Base-by-base conservation (phyloP, 2,797 vertebrate species). In the Protonibea diacanthus region DNA sequence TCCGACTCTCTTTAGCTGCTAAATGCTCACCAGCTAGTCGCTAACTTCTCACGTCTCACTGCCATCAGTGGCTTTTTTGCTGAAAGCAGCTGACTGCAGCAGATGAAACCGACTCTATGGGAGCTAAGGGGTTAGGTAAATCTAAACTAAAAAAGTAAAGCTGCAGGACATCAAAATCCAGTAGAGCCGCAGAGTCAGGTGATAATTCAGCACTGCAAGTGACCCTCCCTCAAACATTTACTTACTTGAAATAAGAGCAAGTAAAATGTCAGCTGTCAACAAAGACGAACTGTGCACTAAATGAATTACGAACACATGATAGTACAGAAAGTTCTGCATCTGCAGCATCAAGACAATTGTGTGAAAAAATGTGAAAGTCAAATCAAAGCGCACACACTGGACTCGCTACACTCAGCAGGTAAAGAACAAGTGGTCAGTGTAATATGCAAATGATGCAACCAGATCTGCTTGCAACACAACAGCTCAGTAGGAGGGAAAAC, bases 391-490 rank as follows among this genome's bases (percentile, higher is more conserved):
- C 8, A 66, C 33, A 17, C 2, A 5, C 1, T 44, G 40, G n/a
- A 51, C 64, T 53, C 12, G 27, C 58, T 55, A 21, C 33, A 33
- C 45, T 60, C 61, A 27, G 60, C 64, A 67, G 65, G 55, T 55
- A 33, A 38, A 53, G 40, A 64, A 59, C 21, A 11, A 73, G 48
- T 18, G 14, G 25, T 52, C 10, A 45, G 25, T 47, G 51, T 17
- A 66, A 63, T 61, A 80, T 81, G 70, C 48, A 56, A 83, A 85
- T 74, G 38, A 33, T 14, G 49, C 44, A 62, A 66, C 48, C 23
- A 0, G 64, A 69, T 47, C 58, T 62, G 71, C 27, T 29, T 52
- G 15, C 48, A 23, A 62, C 60, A 73, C 64, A 61, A 10, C 49
- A 57, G 62, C 71, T 49, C 58, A 49, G 72, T 8, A 12, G 68